Conservation (phyloP, 2,888 invertebrate genomes). For the Tillus elongatus region DNA sequence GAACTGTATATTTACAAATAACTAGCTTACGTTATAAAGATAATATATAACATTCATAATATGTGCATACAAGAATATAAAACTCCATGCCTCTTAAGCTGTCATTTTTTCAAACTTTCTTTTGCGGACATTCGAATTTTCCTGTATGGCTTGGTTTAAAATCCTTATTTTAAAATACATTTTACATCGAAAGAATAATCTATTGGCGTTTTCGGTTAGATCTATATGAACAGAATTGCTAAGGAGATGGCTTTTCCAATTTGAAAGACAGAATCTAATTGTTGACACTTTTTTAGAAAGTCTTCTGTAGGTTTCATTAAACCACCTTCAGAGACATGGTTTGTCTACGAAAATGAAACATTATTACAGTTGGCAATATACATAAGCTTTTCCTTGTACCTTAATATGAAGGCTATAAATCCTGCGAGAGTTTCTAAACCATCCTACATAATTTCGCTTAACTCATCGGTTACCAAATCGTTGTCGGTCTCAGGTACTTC, state of each 20-base stretch:
- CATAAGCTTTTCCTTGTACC: slow-evolving; percentile 17
- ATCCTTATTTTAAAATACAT: too few relatives aligned
- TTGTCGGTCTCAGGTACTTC: neutral
- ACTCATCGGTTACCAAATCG: neutral
- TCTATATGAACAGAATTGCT: slow-evolving; percentile 4
- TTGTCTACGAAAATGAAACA: slow-evolving; percentile 16
- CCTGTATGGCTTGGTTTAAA: too few relatives aligned
- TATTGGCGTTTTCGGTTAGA: slow-evolving; percentile 4
- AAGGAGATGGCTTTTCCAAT: neutral
- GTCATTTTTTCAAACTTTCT: too few relatives aligned
- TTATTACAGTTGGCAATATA: slow-evolving; percentile 15
- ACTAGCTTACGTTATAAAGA: too few relatives aligned
- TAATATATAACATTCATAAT: too few relatives aligned
- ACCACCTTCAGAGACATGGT: slow-evolving; percentile 18
- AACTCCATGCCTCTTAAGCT: too few relatives aligned
- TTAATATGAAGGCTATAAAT: slow-evolving; percentile 22
- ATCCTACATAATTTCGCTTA: slow-evolving; percentile 18
- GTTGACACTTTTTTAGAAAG: slow-evolving; percentile 9
- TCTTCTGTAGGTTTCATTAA: slow-evolving; percentile 16
- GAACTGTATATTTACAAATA: too few relatives aligned
- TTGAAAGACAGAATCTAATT: slow-evolving; percentile 4
- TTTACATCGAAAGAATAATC: slow-evolving; percentile 6
- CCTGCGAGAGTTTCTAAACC: slow-evolving; percentile 23
- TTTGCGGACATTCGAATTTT: too few relatives aligned
- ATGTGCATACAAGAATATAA: too few relatives aligned